Conservation (phyloP, 2,113 vertebrate genomes). For the Penelope pileata region DNA sequence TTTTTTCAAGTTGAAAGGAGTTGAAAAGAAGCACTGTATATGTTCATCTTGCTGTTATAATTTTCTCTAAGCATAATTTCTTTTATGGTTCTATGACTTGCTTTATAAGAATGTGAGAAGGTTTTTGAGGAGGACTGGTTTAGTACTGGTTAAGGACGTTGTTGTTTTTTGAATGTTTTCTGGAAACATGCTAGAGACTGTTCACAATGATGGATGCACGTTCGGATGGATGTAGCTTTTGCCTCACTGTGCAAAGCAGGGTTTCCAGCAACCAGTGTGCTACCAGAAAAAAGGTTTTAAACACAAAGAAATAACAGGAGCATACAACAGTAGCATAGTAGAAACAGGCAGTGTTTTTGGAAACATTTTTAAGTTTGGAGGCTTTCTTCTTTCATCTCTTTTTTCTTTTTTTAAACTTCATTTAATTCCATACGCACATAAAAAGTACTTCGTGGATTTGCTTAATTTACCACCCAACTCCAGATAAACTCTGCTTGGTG, state of each 20-base stretch:
- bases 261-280: background rate
- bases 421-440: background rate
- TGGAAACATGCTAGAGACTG: background rate
- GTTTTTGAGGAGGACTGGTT: background rate
- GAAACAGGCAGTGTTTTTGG: background rate
- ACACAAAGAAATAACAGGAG: background rate
- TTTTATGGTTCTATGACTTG: background rate
- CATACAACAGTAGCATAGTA: background rate
- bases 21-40: background rate
- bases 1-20: background rate
- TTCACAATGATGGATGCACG: background rate
- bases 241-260: background rate
- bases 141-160: background rate
- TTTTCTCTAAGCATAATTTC: background rate
- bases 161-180: background rate
- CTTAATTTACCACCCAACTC: background rate
- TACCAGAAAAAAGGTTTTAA: background rate
- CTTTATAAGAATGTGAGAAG: background rate
- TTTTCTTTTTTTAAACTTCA: background rate
- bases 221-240: background rate
- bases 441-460: background rate
- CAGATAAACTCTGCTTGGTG: background rate
- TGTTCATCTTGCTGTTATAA: background rate
- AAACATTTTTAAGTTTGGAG: background rate
- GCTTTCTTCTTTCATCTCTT: background rate